Evolutionary conservation across 2,797 vertebrate species (phyloP), one percentile per base, ranked within the genome.

Genomic region (Epinephelus awoara): DNA sequence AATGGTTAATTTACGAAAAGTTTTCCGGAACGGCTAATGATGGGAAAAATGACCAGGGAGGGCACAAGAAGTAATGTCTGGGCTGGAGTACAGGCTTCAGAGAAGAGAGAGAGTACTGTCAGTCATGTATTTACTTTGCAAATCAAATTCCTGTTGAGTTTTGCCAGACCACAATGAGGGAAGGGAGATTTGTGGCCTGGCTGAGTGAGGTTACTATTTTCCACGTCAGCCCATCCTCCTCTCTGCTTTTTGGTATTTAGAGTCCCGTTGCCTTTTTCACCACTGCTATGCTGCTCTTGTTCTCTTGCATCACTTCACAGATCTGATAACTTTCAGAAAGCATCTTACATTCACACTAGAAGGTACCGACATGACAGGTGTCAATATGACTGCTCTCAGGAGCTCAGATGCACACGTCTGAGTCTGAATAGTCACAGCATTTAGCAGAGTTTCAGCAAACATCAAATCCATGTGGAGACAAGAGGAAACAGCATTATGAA

Each of bases 121-220:
- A 70, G 47, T 78, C 52, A 69, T 70, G 7, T 52, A 7, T 61
- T 23, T 84, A 75, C 29, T 52, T 14, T 58, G 46, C 55, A 85
- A 84, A 81, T 87, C 63, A 80, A 73, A 85, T 78, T 86, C 65
- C 38, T 78, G 27, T 27, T 55, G 29, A 57, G 51, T 84, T 82
- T 69, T 84, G 67, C 79, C 82, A 85, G 56, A 83, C 85, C 86
- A 51, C 63, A 89, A 49, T 57, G 84, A 86, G 67, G 77, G 63
- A 68, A 42, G 50, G 67, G 74, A 80, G 63, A 79, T 57, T 76
- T 85, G 82, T 84, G 77, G 83, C 52, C 55, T 76, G 55, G 49
- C 61, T 86, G 21, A 61, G 55, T 25, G 29, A 80, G 54, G 63
- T 83, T 75, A 75, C 67, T 49, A 44, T 81, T 90, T 90, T 85